A percentile compares a stretch with the other conserved stretches of the same genome.
Evolutionary conservation across 1,140 invertebrate species (phyloP).

Genomic region (Archegozetes longisetosus): DNA sequence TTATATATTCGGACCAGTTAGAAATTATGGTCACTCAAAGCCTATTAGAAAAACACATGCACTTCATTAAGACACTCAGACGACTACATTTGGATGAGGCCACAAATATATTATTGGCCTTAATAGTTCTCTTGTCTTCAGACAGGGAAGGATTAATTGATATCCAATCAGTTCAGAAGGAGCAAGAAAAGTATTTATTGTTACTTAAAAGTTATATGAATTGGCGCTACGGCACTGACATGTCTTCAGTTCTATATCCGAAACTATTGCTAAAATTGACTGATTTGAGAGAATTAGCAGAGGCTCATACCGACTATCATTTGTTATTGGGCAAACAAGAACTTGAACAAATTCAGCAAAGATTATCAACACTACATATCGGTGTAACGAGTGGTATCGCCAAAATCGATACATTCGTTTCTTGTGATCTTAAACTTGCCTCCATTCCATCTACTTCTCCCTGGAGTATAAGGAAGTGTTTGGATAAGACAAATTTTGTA

Average conservation of each 20-base stretch:
- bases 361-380: slow-evolving; percentile 24
- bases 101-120: slow-evolving; percentile 33
- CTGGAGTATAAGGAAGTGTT: not conserved
- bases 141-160: slow-evolving; percentile 32
- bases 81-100: slow-evolving; percentile 35
- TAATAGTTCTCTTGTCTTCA: slow-evolving; percentile 36
- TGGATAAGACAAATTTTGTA: not conserved
- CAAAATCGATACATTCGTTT: not conserved
- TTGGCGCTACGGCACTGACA: slow-evolving; percentile 30
- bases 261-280: slow-evolving; percentile 36
- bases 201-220: slow-evolving; percentile 34
- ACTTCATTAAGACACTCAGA: slow-evolving; percentile 29
- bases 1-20: slow-evolving; percentile 23
- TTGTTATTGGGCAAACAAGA: slow-evolving; percentile 28
- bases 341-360: slow-evolving; percentile 25
- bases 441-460: not conserved
- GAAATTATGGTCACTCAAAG: slow-evolving; percentile 25
- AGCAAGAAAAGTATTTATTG: slow-evolving; percentile 36
- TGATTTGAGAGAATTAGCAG: slow-evolving; percentile 38
- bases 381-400: not conserved
- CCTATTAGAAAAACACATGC: slow-evolving; percentile 36
- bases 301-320: slow-evolving; percentile 34
- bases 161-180: slow-evolving; percentile 25
- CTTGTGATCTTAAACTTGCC: no score
- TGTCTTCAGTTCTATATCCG: slow-evolving; percentile 31